phyloP scores from a whole-genome alignment of 2,888 invertebrate species.

The Augiades crinisus region DNA sequence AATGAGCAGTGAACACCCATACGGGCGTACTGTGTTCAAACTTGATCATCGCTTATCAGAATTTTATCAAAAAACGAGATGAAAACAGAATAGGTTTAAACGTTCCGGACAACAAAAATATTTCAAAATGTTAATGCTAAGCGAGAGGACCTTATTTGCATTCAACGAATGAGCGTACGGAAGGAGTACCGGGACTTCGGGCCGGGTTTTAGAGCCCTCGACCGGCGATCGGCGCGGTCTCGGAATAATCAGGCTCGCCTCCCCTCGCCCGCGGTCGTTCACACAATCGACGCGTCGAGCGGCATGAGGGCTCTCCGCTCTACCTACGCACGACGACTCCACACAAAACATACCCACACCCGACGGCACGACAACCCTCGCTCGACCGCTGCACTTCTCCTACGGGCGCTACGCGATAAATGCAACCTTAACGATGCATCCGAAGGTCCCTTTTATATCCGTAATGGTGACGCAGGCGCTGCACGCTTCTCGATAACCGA shows the following conservation, averaged over 20 bases:
- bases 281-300: constrained; percentile 70
- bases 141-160: constrained; percentile 61
- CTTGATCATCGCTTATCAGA: not conserved
- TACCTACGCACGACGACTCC: constrained; percentile 69
- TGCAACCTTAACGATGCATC: constrained; percentile 37
- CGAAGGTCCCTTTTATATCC: constrained; percentile 31
- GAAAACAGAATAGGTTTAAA: constrained; percentile 41
- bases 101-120: constrained; percentile 36
- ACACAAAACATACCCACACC: constrained; percentile 71
- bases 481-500: constrained; percentile 50
- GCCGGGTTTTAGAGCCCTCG: constrained; percentile 67
- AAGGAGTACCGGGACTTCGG: constrained; percentile 40
- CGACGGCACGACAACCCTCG: constrained; percentile 56
- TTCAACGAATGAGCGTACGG: constrained; percentile 51
- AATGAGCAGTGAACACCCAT: constrained; percentile 24
- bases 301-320: constrained; percentile 61
- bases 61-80: constrained; percentile 19
- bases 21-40: not conserved
- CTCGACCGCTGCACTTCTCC: constrained; percentile 42
- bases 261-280: constrained; percentile 77
- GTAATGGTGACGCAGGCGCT: constrained; percentile 43
- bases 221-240: constrained; percentile 65
- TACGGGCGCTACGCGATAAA: constrained; percentile 31
- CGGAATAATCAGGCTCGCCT: constrained; percentile 72
- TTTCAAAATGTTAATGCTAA: constrained; percentile 48